A percentile compares a stretch with the other conserved stretches of the same genome.
phyloP scores from a whole-genome alignment of 2,113 vertebrate species.

The Lepisosteus oculatus region DNA sequence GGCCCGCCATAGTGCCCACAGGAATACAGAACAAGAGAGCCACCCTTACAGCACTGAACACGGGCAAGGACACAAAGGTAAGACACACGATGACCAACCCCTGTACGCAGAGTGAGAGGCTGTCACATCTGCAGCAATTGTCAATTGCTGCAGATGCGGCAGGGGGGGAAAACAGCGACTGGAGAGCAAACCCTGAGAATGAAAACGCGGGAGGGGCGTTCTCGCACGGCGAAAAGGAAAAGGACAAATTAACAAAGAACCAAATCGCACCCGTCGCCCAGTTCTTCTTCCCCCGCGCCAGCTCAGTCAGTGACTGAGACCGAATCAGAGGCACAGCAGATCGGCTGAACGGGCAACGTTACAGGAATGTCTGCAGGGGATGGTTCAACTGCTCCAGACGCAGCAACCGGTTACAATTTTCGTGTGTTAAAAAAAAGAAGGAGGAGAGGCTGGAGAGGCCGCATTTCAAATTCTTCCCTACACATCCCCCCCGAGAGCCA shows the following conservation, averaged over 20 bases:
- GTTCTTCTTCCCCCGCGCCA: slow-evolving; percentile 37
- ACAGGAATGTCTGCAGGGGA: slow-evolving; percentile 41
- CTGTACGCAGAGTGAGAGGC: slow-evolving; percentile 33
- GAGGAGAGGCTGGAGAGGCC: not conserved
- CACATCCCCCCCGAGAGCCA: too few species aligned
- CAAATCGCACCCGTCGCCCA: slow-evolving; percentile 32
- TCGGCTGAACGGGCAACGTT: slow-evolving; percentile 52
- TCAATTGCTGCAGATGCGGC: too few species aligned
- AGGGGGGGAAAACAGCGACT: slow-evolving; percentile 26
- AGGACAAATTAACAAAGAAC: slow-evolving; percentile 16
- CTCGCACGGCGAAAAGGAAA: slow-evolving; percentile 16
- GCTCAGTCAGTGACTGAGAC: slow-evolving; percentile 54
- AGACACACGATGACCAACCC: slow-evolving; percentile 16
- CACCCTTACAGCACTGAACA: slow-evolving; percentile 7
- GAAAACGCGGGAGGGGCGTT: slow-evolving; percentile 44
- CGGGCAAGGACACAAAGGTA: slow-evolving; percentile 21
- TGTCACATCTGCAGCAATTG: slow-evolving; percentile 43
- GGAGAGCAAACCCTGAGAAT: slow-evolving; percentile 44
- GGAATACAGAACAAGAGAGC: too few species aligned
- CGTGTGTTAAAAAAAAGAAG: slow-evolving; percentile 2
- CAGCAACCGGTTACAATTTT: slow-evolving; percentile 19
- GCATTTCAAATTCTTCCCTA: too few species aligned
- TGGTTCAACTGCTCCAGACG: slow-evolving; percentile 38
- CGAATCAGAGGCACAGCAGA: slow-evolving; percentile 37
- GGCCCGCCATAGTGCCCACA: too few species aligned